Percentiles rank a stretch among this genome's conserved stretches.
phyloP scores from a whole-genome alignment of 2,888 invertebrate genomes.

The Mystacides longicornis region DNA sequence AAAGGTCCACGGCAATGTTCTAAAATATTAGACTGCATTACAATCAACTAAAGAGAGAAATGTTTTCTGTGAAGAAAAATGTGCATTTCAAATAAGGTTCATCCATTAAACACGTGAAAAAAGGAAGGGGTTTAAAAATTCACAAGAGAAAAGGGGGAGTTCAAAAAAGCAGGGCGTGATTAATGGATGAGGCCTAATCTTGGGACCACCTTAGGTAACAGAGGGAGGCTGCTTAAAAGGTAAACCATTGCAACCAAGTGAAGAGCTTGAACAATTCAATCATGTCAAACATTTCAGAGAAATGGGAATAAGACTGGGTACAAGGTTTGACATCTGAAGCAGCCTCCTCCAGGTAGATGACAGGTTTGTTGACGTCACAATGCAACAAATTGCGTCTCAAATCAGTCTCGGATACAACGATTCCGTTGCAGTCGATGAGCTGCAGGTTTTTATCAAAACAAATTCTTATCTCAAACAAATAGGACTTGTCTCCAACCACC shows the following conservation, averaged over 20 bases:
- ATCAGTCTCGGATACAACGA: slow-evolving; percentile 33
- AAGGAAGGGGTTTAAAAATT: no score
- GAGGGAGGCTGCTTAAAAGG: slow-evolving; percentile 40
- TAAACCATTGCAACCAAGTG: slow-evolving; percentile 49
- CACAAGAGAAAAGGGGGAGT: no score
- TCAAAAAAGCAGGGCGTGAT: no score
- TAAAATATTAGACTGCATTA: no score
- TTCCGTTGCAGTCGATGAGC: slow-evolving; percentile 59
- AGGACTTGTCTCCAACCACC: slow-evolving; percentile 50
- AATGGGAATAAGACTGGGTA: slow-evolving; percentile 17
- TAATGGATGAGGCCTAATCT: no score
- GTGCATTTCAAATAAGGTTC: no score
- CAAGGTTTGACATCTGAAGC: no score
- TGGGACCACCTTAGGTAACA: no score
- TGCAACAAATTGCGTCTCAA: slow-evolving; percentile 45
- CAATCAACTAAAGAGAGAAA: no score
- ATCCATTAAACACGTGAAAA: no score
- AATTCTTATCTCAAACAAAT: slow-evolving; percentile 63
- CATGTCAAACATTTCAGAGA: slow-evolving; percentile 36
- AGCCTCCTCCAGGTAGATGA: slow-evolving; percentile 46
- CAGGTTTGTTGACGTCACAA: slow-evolving; percentile 43
- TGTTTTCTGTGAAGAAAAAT: no score
- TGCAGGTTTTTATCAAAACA: slow-evolving; percentile 63
- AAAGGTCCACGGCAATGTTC: no score
- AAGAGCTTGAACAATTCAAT: slow-evolving; percentile 44